These are phyloP conservation scores for Papilio glaucus DNA, from an alignment of 1,140 invertebrate species.

Conservation along the genomic window DNA sequence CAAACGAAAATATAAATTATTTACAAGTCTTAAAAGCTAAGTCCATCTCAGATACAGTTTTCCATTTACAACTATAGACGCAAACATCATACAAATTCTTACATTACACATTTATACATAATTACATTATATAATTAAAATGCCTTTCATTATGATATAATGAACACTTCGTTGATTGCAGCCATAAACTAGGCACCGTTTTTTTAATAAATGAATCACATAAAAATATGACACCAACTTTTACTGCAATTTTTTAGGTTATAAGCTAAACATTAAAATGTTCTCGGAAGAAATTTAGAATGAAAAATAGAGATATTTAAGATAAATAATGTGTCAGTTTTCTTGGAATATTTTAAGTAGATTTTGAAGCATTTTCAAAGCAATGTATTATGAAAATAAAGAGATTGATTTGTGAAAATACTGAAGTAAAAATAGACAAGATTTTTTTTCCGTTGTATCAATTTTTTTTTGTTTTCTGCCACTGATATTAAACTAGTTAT, in stretches of 20 bases:
- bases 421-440: background rate
- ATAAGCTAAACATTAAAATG: too few relatives aligned
- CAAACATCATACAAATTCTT: conserved; percentile 16
- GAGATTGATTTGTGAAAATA: background rate
- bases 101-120: conserved; percentile 34
- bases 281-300: too few relatives aligned
- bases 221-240: background rate
- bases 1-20: conserved; percentile 22
- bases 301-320: too few relatives aligned
- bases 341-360: too few relatives aligned
- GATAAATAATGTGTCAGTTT: too few relatives aligned
- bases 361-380: too few relatives aligned
- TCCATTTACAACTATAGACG: conserved; percentile 14
- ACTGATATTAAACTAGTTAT: too few relatives aligned
- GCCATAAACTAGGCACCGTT: background rate
- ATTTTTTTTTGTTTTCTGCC: background rate
- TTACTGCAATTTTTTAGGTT: background rate
- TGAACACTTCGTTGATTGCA: conserved; percentile 41
- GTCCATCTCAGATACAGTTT: background rate
- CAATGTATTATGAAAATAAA: too few relatives aligned
- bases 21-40: conserved; percentile 25
- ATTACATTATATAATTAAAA: conserved; percentile 44
- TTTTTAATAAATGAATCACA: background rate
- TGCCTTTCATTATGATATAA: conserved; percentile 45
- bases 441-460: background rate